Evolutionary conservation across 2,888 invertebrate species (phyloP), one percentile per base, ranked within the genome.

Genomic region (Scrobipalpa atriplicella): DNA sequence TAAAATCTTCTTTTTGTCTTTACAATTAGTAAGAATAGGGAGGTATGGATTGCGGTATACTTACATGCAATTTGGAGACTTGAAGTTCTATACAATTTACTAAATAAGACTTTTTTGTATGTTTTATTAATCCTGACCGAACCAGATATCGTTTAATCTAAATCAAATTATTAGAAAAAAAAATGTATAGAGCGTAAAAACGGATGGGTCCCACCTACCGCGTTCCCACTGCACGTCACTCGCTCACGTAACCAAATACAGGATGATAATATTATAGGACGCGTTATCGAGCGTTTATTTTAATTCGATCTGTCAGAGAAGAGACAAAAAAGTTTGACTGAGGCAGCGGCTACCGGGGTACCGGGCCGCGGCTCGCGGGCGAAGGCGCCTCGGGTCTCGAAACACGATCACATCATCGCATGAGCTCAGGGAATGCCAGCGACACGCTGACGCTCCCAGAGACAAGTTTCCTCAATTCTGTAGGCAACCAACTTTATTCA

Each of bases 291-390:
- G 85, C 92, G 90, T 92, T 92, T 92, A 92, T 91, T 92, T 90
- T 92, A 92, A 92, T 92, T 91, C 85, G 91, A 91, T 90, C 90
- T 92, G 92, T 92, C 92, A 91, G 92, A 85, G 81, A 83, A 81
- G 83, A 84, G 81, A 84, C 83, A 90, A 90, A 92, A 90, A 91
- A 90, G 68, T 61, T 78, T 80, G 80, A 81, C 73, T 77, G 73
- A 79, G 81, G 81, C 81, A 80, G 79, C 76, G 90, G 91, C 92
- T 92, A 90, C 90, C 80, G 89, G 83, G 79, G 29, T 29, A 29
- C 29, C 29, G 29, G 29, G 29, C 76, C 18, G 19, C 8, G 18
- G 16, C 29, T 16, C 29, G 54, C 54, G 54, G 81, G 76, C 77
- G 78, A 78, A 76, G 78, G 76, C 79, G 79, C 76, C 78, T 73